Percentiles rank a stretch among this genome's conserved stretches.
These are phyloP conservation scores for Psammodynastes pulverulentus DNA, from an alignment of 2,113 vertebrate species.

Conservation along the genomic window DNA sequence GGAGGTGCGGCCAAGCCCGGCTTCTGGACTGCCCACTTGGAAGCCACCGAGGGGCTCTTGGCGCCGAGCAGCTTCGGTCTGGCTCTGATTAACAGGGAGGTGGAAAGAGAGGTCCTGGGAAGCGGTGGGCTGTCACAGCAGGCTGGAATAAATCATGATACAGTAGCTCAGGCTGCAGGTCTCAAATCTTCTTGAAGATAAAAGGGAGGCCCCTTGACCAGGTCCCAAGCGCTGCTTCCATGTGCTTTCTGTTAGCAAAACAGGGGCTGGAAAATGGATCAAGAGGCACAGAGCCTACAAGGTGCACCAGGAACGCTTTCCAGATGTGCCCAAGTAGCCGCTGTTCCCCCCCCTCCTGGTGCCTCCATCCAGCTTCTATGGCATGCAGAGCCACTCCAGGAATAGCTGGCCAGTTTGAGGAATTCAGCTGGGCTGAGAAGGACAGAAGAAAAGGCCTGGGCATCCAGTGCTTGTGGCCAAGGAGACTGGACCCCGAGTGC, in stretches of 20 bases:
- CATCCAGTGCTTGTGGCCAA: not conserved
- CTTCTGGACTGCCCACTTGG: not conserved
- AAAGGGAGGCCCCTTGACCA: constrained; percentile 53
- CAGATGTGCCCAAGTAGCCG: constrained; percentile 48
- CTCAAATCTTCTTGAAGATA: constrained; percentile 62
- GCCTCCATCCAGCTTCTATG: not conserved
- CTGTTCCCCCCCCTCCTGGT: not conserved
- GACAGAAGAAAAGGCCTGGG: not conserved
- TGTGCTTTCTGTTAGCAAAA: constrained; percentile 61
- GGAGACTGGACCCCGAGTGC: not conserved
- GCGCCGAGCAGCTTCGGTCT: not conserved
- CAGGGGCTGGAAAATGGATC: constrained; percentile 57
- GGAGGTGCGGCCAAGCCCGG: not conserved
- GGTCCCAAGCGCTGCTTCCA: constrained; percentile 54
- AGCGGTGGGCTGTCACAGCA: constrained; percentile 2
- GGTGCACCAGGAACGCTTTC: constrained; percentile 46
- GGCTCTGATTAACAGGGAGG: not conserved
- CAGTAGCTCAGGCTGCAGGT: constrained; percentile 58
- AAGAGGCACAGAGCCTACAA: constrained; percentile 46
- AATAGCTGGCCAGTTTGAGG: not conserved
- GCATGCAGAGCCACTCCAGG: not conserved
- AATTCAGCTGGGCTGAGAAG: not conserved
- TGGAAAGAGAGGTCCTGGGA: constrained; percentile 11
- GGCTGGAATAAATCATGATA: constrained; percentile 51
- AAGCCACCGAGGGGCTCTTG: not conserved